Evolutionary conservation across 2,888 invertebrate genomes (phyloP).

Genomic region (Cartodere bifasciata): DNA sequence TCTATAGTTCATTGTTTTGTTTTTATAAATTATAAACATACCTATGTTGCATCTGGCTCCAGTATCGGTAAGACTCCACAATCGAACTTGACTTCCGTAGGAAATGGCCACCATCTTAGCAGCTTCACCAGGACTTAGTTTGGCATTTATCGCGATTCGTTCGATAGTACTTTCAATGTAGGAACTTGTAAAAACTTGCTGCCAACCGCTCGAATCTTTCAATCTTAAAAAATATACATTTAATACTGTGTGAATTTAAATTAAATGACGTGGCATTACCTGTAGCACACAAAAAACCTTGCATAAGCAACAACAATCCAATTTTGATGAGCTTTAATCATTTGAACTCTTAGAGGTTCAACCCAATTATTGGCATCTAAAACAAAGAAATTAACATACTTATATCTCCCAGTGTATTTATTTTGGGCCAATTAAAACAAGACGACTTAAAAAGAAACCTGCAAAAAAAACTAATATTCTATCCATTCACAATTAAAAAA

Average conservation of each 20-base stretch:
- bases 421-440: too few species aligned
- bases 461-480: too few species aligned
- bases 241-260: too few species aligned
- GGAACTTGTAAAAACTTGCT: conserved; percentile 85
- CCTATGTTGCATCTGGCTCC: conserved; percentile 62
- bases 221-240: too few species aligned
- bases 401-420: not conserved
- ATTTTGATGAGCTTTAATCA: conserved; percentile 93
- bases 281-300: conserved; percentile 90
- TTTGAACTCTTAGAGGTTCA: conserved; percentile 78
- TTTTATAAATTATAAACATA: conserved; percentile 23
- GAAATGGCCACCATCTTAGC: conserved; percentile 77
- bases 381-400: conserved; percentile 7
- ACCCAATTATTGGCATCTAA: conserved; percentile 45
- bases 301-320: conserved; percentile 96
- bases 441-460: too few species aligned
- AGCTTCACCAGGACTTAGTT: conserved; percentile 44
- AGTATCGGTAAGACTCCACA: conserved; percentile 72
- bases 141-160: conserved; percentile 77
- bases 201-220: conserved; percentile 96
- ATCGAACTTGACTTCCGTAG: conserved; percentile 58
- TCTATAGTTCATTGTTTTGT: too few species aligned
- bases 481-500: too few species aligned
- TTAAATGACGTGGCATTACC: conserved; percentile 50
- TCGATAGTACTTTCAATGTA: conserved; percentile 83